Base-by-base conservation (phyloP, 2,888 invertebrate genomes). In the Notocelia uddmanniana region DNA sequence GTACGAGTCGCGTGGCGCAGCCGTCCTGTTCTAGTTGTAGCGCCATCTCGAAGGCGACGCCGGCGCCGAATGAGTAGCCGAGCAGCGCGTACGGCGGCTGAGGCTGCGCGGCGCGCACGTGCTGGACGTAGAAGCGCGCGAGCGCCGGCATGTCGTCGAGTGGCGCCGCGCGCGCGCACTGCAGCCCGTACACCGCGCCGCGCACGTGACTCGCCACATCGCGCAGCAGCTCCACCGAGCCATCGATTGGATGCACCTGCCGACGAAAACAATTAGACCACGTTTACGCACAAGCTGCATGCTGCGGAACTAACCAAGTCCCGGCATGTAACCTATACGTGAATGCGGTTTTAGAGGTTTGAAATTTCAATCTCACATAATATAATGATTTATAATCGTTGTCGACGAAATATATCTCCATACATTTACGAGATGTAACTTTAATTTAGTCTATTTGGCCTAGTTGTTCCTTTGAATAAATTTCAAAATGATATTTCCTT, bases 11-110 rank as follows among this genome's bases (percentile, higher is more conserved):
- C 41, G 94, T 93, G 76, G 85, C 89, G 81, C 95, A 94, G 3
- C 94, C 95, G 31, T 81, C 87, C 85, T 94, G 91, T 85, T 98
- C 97, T 68, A 99, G 93, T 85, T 97, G 97, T 45, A 97, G 91
- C 34, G 97, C 97, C 96, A 99, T 99, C 93, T 99, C 99, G 87
- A 98, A 98, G 26, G 98, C 98, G 48, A 99, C 97, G 79, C 97
- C 96, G 54, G 98, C 98, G 75, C 99, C 99, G 89, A 98, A 99
- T 0, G 99, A 99, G 92, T 99, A 99, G 2, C 99, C 99, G 59
- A 97, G 96, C 76, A 99, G 92, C 63, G 96, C 95, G 94, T 98
- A 99, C 3, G 99, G 98, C 75, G 98, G 97, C 73, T 93, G 89
- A 9, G 96, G 95, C 91, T 98, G 98, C 60, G 97, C 92, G 68